phyloP scores from a whole-genome alignment of 2,888 invertebrate genomes.

The Patella depressa region DNA sequence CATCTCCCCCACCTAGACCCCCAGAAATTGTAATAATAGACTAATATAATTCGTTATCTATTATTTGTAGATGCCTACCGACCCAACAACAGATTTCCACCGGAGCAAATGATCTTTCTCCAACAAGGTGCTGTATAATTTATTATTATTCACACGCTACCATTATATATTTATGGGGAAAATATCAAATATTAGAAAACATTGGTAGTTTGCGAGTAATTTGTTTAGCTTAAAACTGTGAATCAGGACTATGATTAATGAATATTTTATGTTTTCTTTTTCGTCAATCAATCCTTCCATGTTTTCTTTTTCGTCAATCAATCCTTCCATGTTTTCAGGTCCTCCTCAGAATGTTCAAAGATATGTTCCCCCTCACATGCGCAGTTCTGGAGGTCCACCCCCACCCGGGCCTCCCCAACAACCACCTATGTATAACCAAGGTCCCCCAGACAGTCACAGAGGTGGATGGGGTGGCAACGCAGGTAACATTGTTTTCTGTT shows the following conservation, averaged over 20 bases:
- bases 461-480: conserved; percentile 41
- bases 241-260: no score
- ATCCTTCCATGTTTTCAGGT: not conserved
- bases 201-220: no score
- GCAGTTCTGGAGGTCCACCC: conserved; percentile 73
- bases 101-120: conserved; percentile 41
- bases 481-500: conserved; percentile 19
- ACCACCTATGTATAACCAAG: conserved; percentile 41
- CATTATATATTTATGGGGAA: no score
- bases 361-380: conserved; percentile 94
- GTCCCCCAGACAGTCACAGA: conserved; percentile 38
- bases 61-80: conserved; percentile 45
- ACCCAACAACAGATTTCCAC: conserved; percentile 39
- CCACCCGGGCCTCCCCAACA: conserved; percentile 45
- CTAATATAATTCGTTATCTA: no score
- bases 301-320: not conserved
- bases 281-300: no score
- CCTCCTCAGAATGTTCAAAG: conserved; percentile 59
- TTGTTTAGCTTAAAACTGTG: no score
- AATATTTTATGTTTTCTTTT: no score
- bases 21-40: no score
- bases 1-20: no score
- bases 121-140: conserved; percentile 39
- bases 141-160: conserved; percentile 12
- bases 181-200: no score